A percentile compares a stretch with the other conserved stretches of the same genome.
These are phyloP conservation scores for Hafferia zeledoni DNA, from an alignment of 2,797 vertebrate genomes.

Conservation along the genomic window DNA sequence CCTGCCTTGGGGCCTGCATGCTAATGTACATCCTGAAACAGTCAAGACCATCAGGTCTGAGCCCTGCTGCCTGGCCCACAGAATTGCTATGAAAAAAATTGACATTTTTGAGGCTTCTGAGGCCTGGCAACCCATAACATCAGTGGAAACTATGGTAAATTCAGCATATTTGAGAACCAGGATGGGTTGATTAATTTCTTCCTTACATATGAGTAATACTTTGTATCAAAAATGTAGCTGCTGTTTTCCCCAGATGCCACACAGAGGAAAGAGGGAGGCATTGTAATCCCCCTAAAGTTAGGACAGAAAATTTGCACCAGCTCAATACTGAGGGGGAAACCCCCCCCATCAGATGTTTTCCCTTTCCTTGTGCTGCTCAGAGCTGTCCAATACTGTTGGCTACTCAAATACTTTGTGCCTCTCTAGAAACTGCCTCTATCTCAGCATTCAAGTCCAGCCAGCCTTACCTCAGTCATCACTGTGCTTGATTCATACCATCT, in stretches of 20 bases:
- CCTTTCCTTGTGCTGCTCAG: neutral
- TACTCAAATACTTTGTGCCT: constrained; percentile 16
- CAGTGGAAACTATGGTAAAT: neutral
- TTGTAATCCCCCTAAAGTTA: neutral
- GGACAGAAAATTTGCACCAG: neutral
- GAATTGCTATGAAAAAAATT: neutral
- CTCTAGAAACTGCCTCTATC: constrained; percentile 4
- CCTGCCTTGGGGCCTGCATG: neutral
- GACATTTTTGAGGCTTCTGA: constrained; percentile 49
- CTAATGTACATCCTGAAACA: neutral
- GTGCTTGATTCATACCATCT: constrained; percentile 31
- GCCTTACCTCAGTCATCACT: neutral
- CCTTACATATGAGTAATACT: neutral
- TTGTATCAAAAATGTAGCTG: neutral
- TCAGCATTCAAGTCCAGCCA: constrained; percentile 48
- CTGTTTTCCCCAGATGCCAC: neutral
- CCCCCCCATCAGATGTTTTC: neutral
- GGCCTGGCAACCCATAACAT: neutral
- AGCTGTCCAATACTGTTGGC: constrained; percentile 15
- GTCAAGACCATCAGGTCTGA: neutral
- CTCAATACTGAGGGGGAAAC: neutral
- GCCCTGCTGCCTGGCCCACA: neutral
- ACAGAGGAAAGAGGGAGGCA: neutral
- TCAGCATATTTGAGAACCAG: neutral
- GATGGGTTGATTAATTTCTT: constrained; percentile 2